phyloP scores from a whole-genome alignment of 2,888 invertebrate species.

The Cosmopolites sordidus region DNA sequence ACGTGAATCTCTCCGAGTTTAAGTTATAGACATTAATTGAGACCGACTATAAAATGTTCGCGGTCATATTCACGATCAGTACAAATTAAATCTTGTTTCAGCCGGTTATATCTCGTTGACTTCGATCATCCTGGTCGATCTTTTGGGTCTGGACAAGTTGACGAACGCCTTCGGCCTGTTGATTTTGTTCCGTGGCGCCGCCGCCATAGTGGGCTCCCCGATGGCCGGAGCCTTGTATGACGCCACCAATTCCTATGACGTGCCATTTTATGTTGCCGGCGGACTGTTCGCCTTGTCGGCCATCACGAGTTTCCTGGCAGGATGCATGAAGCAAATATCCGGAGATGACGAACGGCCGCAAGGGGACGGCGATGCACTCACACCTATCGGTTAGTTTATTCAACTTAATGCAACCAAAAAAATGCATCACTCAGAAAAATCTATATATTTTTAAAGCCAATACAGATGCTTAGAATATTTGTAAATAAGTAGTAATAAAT shows the following conservation, averaged over 20 bases:
- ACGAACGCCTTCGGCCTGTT: slow-evolving; percentile 97
- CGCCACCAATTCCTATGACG: slow-evolving; percentile 76
- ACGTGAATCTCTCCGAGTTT: too few relatives aligned
- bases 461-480: too few relatives aligned
- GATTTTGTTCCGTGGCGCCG: slow-evolving; percentile 91
- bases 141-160: slow-evolving; percentile 90
- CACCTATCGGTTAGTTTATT: slow-evolving; percentile 56
- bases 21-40: too few relatives aligned
- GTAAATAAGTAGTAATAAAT: too few relatives aligned
- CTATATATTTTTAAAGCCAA: too few relatives aligned
- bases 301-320: slow-evolving; percentile 74
- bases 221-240: slow-evolving; percentile 88
- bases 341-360: slow-evolving; percentile 46
- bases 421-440: too few relatives aligned
- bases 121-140: slow-evolving; percentile 94
- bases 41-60: too few relatives aligned
- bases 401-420: too few relatives aligned
- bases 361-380: slow-evolving; percentile 59
- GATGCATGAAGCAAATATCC: slow-evolving; percentile 60
- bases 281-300: slow-evolving; percentile 82
- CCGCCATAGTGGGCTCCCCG: slow-evolving; percentile 83
- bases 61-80: too few relatives aligned
- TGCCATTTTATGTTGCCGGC: slow-evolving; percentile 91
- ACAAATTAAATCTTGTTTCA: slow-evolving; percentile 51
- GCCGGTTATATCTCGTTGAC: slow-evolving; percentile 97